A percentile compares a stretch with the other conserved stretches of the same genome.
phyloP scores from a whole-genome alignment of 2,888 invertebrate species.

The Acronicta aceris region DNA sequence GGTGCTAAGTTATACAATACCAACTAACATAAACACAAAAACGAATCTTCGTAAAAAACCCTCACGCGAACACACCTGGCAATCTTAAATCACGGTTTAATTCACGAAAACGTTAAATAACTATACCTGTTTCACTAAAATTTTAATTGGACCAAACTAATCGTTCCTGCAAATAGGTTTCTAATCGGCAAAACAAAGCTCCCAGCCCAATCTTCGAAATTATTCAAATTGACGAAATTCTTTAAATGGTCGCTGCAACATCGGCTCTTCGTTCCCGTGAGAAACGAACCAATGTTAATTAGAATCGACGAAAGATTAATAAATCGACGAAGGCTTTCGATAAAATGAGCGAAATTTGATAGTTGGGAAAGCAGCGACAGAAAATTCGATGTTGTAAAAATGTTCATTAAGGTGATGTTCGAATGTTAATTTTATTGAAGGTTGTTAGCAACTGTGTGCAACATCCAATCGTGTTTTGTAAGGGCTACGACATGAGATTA shows the following conservation, averaged over 20 bases:
- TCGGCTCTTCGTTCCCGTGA: conserved; percentile 65
- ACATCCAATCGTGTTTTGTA: conserved; percentile 30
- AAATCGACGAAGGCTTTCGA: conserved; percentile 5
- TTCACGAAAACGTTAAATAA: conserved; percentile 21
- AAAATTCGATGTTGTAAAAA: conserved; percentile 33
- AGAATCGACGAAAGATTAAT: conserved; percentile 42
- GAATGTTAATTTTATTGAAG: conserved; percentile 34
- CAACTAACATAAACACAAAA: conserved; percentile 22
- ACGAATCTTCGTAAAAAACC: conserved; percentile 27
- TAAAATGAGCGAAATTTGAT: conserved; percentile 55
- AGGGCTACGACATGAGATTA: conserved; percentile 23
- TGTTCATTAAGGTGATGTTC: conserved; percentile 37
- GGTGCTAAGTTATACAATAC: conserved; percentile 8
- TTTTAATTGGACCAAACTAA: conserved; percentile 42
- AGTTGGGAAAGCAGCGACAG: conserved; percentile 35
- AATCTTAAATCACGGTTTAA: conserved; percentile 18
- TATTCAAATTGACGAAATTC: conserved; percentile 63
- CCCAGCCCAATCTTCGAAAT: conserved; percentile 40
- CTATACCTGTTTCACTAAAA: conserved; percentile 27
- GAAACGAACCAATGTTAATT: conserved; percentile 58
- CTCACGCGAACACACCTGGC: conserved; percentile 32
- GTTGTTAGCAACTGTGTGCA: conserved; percentile 38
- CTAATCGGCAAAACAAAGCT: conserved; percentile 53
- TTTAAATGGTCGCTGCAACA: conserved; percentile 32
- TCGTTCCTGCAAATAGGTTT: conserved; percentile 49